Conservation (phyloP, 2,113 vertebrate species). For the Myocastor coypus region DNA sequence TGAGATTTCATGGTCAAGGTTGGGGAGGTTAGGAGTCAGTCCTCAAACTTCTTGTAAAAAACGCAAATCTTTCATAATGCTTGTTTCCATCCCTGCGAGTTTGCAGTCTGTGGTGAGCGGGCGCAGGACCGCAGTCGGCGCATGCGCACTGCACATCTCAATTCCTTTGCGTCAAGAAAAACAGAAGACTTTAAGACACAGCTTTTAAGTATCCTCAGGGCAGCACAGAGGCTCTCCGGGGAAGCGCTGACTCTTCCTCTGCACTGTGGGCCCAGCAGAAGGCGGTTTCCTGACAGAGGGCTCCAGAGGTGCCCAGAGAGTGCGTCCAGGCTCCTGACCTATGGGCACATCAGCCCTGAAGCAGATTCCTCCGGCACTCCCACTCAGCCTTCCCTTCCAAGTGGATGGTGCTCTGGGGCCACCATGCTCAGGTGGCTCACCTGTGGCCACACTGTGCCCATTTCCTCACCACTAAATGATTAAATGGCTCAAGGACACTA, state of each 20-base stretch:
- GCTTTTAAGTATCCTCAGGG: not conserved
- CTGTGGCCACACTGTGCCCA: not conserved
- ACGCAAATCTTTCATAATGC: not conserved
- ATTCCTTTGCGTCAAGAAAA: not conserved
- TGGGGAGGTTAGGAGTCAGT: not conserved
- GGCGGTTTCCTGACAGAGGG: not conserved
- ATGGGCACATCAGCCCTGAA: not conserved
- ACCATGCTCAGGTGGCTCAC: not conserved
- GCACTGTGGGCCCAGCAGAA: not conserved
- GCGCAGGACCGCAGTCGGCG: not conserved
- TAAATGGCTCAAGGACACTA: not conserved
- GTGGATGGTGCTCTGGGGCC: not conserved
- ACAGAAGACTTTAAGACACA: not conserved
- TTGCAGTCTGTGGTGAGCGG: not conserved
- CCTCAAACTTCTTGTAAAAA: constrained; percentile 33
- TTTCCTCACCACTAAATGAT: not conserved
- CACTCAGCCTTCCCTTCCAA: not conserved
- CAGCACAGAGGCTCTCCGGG: not conserved
- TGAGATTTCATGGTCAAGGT: not conserved
- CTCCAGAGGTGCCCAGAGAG: too few species aligned
- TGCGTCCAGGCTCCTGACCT: not conserved
- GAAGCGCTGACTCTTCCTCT: not conserved
- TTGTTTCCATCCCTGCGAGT: not conserved
- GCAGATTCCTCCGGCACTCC: not conserved
- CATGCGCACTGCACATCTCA: not conserved